phyloP scores from a whole-genome alignment of 2,888 invertebrate species.

The Tachina grossa region DNA sequence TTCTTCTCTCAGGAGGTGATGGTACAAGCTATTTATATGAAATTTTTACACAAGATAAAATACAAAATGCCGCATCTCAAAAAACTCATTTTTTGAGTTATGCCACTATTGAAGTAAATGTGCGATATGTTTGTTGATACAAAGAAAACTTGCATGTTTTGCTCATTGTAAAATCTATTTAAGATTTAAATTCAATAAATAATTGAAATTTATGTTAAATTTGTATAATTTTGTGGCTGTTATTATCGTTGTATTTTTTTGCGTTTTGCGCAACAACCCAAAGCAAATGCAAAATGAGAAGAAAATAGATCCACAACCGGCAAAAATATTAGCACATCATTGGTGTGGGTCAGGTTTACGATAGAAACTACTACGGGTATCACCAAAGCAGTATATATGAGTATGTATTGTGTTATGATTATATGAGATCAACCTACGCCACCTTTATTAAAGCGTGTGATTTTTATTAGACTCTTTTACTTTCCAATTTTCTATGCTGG shows the following conservation, averaged over 20 bases:
- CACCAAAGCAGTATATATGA: slow-evolving; percentile 43
- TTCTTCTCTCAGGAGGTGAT: too few relatives aligned
- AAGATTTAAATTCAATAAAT: slow-evolving; percentile 70
- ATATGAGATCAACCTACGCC: slow-evolving; percentile 72
- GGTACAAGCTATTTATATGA: too few relatives aligned
- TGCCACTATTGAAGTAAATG: too few relatives aligned
- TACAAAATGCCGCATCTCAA: too few relatives aligned
- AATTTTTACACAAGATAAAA: too few relatives aligned
- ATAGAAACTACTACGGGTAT: slow-evolving; percentile 41
- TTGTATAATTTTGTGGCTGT: slow-evolving; percentile 56
- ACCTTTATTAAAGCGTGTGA: slow-evolving; percentile 72
- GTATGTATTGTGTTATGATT: slow-evolving; percentile 60
- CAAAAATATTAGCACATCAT: slow-evolving; percentile 70
- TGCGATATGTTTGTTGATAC: slow-evolving; percentile 30
- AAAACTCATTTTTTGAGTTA: too few relatives aligned
- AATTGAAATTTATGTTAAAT: slow-evolving; percentile 70
- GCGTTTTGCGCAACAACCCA: slow-evolving; percentile 66
- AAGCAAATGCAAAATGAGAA: slow-evolving; percentile 57
- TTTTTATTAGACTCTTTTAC: slow-evolving; percentile 67
- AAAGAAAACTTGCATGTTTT: slow-evolving; percentile 55
- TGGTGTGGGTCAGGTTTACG: slow-evolving; percentile 70
- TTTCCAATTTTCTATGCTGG: slow-evolving; percentile 68
- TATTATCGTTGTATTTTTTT: slow-evolving; percentile 43
- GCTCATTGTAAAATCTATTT: slow-evolving; percentile 48
- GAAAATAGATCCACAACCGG: slow-evolving; percentile 39